phyloP scores from a whole-genome alignment of 92 coral and sea anemone genomes.

The Porites divaricata region DNA sequence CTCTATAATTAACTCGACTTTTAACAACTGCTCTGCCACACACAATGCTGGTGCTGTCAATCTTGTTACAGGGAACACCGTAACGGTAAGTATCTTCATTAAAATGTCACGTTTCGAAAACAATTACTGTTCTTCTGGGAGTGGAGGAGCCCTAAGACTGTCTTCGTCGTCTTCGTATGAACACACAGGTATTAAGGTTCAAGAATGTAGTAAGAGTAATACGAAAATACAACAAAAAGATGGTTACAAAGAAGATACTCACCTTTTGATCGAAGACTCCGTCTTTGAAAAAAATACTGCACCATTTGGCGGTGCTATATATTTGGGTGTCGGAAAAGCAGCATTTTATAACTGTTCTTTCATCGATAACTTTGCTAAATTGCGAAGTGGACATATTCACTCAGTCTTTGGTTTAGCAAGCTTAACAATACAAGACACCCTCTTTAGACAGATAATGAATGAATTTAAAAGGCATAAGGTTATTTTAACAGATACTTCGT shows the following conservation, averaged over 20 bases:
- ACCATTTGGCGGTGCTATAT: conserved; percentile 57
- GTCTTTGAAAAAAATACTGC: conserved; percentile 63
- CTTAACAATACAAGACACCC: conserved; percentile 5
- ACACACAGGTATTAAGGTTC: too few relatives aligned
- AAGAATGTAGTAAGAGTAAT: not conserved
- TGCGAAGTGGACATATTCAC: conserved; percentile 39
- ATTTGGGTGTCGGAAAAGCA: conserved; percentile 43
- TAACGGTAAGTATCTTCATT: not conserved
- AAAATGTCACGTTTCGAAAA: not conserved
- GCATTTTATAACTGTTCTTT: conserved; percentile 53
- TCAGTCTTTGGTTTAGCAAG: conserved; percentile 22
- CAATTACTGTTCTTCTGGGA: not conserved
- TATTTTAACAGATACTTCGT: not conserved
- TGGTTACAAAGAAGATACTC: conserved; percentile 18
- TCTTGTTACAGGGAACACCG: not conserved
- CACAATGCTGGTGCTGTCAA: not conserved
- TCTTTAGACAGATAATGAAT: conserved; percentile 14
- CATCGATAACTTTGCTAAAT: conserved; percentile 63
- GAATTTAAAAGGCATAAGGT: not conserved
- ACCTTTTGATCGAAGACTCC: conserved; percentile 31
- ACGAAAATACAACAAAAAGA: not conserved
- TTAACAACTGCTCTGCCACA: too few relatives aligned
- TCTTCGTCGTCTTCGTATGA: too few relatives aligned
- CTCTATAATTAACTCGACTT: too few relatives aligned
- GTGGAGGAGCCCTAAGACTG: too few relatives aligned